Conservation (phyloP, 2,888 invertebrate species). For the Creontiades dilutus region DNA sequence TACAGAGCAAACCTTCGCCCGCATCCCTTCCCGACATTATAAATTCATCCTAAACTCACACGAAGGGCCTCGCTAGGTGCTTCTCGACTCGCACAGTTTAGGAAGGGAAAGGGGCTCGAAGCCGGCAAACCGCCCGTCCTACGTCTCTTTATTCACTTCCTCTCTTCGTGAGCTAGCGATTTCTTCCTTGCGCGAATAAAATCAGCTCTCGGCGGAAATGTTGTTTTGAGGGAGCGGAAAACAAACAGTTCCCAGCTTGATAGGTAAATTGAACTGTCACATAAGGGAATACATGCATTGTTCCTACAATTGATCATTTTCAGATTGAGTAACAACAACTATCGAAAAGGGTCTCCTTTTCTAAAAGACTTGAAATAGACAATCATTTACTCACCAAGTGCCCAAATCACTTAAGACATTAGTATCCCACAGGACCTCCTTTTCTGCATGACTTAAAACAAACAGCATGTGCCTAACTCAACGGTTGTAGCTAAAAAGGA, state of each 20-base stretch:
- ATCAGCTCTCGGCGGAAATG: constrained; percentile 5
- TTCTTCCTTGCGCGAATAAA: not conserved
- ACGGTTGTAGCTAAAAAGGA: too few species aligned
- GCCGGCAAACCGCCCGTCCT: not conserved
- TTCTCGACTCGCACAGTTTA: constrained; percentile 7
- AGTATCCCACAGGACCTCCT: too few species aligned
- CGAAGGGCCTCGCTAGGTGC: not conserved
- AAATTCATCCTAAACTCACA: constrained; percentile 52
- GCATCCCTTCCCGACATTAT: constrained; percentile 17
- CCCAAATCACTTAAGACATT: too few species aligned
- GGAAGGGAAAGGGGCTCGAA: not conserved
- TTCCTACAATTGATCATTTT: too few species aligned
- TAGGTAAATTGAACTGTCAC: too few species aligned
- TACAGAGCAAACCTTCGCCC: constrained; percentile 24
- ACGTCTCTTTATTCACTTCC: not conserved
- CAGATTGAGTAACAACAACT: too few species aligned
- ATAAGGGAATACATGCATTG: too few species aligned
- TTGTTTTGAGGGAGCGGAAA: not conserved
- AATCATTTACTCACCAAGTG: too few species aligned
- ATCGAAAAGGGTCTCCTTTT: too few species aligned
- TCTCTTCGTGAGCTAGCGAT: not conserved
- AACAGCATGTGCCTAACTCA: too few species aligned
- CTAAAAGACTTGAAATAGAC: too few species aligned
- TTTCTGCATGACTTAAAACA: too few species aligned
- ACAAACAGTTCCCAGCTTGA: not conserved